Percentiles rank a stretch among this genome's conserved stretches.
These are phyloP conservation scores for Sthenelais limicola DNA, from an alignment of 2,888 invertebrate genomes.

Conservation along the genomic window DNA sequence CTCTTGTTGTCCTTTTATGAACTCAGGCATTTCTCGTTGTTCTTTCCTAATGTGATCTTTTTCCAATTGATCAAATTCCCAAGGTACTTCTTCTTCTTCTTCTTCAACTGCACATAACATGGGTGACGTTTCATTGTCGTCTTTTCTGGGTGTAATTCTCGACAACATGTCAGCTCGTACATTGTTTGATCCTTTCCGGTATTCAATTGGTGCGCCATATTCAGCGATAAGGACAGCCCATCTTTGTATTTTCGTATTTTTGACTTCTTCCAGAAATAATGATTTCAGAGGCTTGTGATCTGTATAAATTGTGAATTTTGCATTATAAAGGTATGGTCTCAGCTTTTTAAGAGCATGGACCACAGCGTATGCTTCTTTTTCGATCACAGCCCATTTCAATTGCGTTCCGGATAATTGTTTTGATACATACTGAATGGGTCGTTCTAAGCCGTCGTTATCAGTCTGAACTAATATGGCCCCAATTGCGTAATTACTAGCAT, in stretches of 20 bases:
- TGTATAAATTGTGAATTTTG: constrained; percentile 15
- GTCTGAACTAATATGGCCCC: constrained; percentile 27
- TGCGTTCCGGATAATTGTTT: not conserved
- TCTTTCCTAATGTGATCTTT: not conserved
- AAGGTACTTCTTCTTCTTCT: not conserved
- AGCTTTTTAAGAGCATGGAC: constrained; percentile 31
- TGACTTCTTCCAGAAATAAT: constrained; percentile 16
- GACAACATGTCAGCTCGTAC: constrained; percentile 31
- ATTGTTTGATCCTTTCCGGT: constrained; percentile 2
- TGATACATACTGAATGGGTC: constrained; percentile 28
- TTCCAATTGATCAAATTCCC: not conserved
- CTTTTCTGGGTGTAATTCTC: not conserved
- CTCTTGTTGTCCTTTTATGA: not conserved
- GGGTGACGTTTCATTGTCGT: no score
- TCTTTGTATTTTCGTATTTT: constrained; percentile 25
- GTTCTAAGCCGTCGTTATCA: constrained; percentile 21
- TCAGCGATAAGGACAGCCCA: constrained; percentile 35
- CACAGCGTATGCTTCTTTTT: constrained; percentile 31
- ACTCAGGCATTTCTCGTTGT: not conserved
- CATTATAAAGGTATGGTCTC: constrained; percentile 28
- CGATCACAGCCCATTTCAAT: constrained; percentile 8
- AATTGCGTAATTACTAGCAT: constrained; percentile 2
- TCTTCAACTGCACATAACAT: not conserved
- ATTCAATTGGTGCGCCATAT: constrained; percentile 19
- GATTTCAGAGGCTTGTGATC: constrained; percentile 39